Evolutionary conservation across 37 sponge, comb jelly and placozoan genomes (phyloP).

Genomic region (Cladorhizidae sp.): DNA sequence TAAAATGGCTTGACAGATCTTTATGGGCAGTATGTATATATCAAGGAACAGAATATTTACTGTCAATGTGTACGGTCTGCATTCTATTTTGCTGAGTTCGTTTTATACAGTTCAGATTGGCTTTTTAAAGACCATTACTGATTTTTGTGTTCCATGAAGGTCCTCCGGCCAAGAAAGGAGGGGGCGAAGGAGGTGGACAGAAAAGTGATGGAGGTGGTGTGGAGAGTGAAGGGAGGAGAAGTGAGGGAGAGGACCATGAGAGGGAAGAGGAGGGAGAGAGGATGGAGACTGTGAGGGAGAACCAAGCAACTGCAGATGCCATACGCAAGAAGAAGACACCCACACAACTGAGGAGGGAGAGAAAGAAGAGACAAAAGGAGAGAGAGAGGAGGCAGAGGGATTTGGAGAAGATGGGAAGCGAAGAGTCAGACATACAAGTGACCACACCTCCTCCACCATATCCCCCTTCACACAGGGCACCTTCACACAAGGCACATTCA

Average conservation of each 20-base stretch:
- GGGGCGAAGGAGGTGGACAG: background rate
- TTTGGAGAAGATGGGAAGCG: slow-evolving; percentile 17
- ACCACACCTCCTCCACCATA: slow-evolving; percentile 1
- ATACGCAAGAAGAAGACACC: slow-evolving; percentile 62
- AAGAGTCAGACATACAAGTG: background rate
- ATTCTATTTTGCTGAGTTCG: too few relatives aligned
- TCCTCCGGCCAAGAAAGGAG: too few relatives aligned
- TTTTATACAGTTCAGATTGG: too few relatives aligned
- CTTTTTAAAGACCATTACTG: too few relatives aligned
- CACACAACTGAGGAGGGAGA: slow-evolving; percentile 62
- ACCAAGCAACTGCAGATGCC: background rate
- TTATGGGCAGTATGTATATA: too few relatives aligned
- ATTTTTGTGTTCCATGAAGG: too few relatives aligned
- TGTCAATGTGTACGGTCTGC: too few relatives aligned
- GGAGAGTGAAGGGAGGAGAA: background rate
- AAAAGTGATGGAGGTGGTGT: background rate
- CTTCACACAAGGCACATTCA: too few relatives aligned
- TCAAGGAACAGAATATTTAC: too few relatives aligned
- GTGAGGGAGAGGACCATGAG: slow-evolving; percentile 1
- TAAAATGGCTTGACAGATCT: too few relatives aligned
- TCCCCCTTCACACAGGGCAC: background rate
- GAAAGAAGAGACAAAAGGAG: slow-evolving; percentile 61
- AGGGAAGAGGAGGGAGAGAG: background rate
- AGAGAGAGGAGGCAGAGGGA: slow-evolving; percentile 42
- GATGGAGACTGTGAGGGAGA: background rate